These are phyloP conservation scores for Dolichoris vasculosae DNA, from an alignment of 1,140 invertebrate species.

Conservation along the genomic window DNA sequence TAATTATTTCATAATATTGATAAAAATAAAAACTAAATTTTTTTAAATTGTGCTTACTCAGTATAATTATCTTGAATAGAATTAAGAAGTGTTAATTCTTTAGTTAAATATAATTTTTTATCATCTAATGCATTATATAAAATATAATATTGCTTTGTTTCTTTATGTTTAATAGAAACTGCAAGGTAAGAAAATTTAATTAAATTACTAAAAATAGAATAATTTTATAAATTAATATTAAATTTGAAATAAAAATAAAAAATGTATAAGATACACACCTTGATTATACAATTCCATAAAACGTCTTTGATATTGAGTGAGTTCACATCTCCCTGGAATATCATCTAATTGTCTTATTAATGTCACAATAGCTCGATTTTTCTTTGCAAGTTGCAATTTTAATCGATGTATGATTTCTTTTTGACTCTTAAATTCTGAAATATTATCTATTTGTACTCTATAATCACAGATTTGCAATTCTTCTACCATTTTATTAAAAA, in stretches of 20 bases:
- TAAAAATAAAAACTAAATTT: conserved; percentile 11
- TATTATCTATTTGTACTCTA: conserved; percentile 60
- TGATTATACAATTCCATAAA: conserved; percentile 98
- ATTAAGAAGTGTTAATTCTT: conserved; percentile 93
- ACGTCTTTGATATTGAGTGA: conserved; percentile 95
- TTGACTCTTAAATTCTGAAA: conserved; percentile 77
- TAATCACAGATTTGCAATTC: conserved; percentile 69
- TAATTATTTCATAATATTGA: conserved; percentile 27
- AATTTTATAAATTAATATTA: background rate
- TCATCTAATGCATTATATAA: conserved; percentile 97
- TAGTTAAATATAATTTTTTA: conserved; percentile 91
- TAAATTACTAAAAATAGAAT: background rate
- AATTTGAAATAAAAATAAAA: too few species aligned
- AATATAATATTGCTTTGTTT: conserved; percentile 98
- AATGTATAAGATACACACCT: conserved; percentile 76
- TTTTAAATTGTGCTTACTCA: conserved; percentile 78
- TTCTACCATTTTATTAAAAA: conserved; percentile 77
- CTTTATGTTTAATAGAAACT: conserved; percentile 95
- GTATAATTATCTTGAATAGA: conserved; percentile 95
- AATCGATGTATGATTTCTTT: conserved; percentile 76
- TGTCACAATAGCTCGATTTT: conserved; percentile 87
- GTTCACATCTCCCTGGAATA: conserved; percentile 91
- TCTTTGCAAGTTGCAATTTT: conserved; percentile 83
- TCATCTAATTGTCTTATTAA: conserved; percentile 90
- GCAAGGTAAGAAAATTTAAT: conserved; percentile 62